Base-by-base conservation (phyloP, 2,797 vertebrate genomes). In the Gastrophryne carolinensis region DNA sequence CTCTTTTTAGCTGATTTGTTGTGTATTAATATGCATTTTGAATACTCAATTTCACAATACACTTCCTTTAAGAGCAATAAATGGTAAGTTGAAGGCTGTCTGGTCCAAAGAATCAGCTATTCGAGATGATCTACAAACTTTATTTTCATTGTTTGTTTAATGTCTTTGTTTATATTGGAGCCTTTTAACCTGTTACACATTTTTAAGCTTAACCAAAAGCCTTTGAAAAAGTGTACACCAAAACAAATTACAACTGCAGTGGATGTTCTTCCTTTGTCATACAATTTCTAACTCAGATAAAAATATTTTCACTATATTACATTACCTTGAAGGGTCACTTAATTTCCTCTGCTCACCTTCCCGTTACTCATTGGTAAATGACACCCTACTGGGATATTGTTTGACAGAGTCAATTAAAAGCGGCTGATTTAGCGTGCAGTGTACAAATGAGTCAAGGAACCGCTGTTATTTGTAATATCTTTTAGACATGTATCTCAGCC, bases 351-450 rank as follows among this genome's bases (percentile, higher is more conserved):
- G 49, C 63, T 49, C 72, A 61, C 44, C 73, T 60, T 69, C 56
- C 47, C 21, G 61, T 75, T 75, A 75, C 68, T 69, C 65, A 60
- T 69, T 68, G 47, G 30, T 39, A 41, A 30, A 39, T 41, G 44
- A 69, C 64, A 53, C 19, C 19, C 41, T 47, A 41, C 50, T 24
- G 68, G 37, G 26, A 75, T 69, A 68, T 68, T 75, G 53, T 60
- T 68, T 69, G 65, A 75, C 64, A 69, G 63, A 75, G 56, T 75
- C 56, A 75, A 75, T 75, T 75, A 75, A 68, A 68, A 61, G 44
- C 44, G 29, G 17, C n/a, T 69, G 73, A 75, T 75, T 61, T 75
- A 75, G 44, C 47, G 41, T 66, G 49, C 52, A 1, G 24, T n/a
- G 60, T 66, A 54, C n/a, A 50, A 67, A 75, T 67, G 53, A 75